Percentiles rank a stretch among this genome's conserved stretches.
phyloP scores from a whole-genome alignment of 2,888 invertebrate genomes.

The Xanthia togata region DNA sequence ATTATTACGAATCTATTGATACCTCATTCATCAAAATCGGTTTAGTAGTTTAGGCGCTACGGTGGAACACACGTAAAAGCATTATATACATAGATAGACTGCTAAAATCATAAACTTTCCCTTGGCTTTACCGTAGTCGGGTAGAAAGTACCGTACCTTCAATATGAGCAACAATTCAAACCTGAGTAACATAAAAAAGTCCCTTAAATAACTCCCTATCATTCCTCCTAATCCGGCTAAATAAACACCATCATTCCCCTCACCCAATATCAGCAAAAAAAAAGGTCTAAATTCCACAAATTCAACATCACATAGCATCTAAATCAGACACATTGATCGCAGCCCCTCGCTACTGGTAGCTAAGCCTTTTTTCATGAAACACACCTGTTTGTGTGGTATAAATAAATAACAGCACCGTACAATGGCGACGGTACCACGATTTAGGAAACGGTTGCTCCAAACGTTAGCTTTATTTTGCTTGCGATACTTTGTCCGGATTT shows the following conservation, averaged over 20 bases:
- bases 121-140: too few species aligned
- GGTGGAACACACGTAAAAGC: too few species aligned
- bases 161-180: too few species aligned
- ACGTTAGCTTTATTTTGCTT: constrained; percentile 60
- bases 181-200: not conserved
- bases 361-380: constrained; percentile 80
- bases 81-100: too few species aligned
- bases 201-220: not conserved
- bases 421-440: constrained; percentile 59
- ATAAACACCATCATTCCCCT: not conserved
- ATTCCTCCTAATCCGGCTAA: not conserved
- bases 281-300: constrained; percentile 12
- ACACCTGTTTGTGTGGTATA: constrained; percentile 79
- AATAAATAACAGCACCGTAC: constrained; percentile 75
- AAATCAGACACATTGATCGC: constrained; percentile 61
- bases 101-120: too few species aligned
- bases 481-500: constrained; percentile 54
- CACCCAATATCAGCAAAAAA: constrained; percentile 17
- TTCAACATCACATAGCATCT: constrained; percentile 31
- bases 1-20: too few species aligned
- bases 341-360: constrained; percentile 59
- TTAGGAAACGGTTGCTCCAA: constrained; percentile 55
- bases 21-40: too few species aligned
- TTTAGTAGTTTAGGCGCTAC: too few species aligned
- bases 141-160: too few species aligned